These are phyloP conservation scores for Dallia pectoralis DNA, from an alignment of 2,797 vertebrate species.

Conservation along the genomic window DNA sequence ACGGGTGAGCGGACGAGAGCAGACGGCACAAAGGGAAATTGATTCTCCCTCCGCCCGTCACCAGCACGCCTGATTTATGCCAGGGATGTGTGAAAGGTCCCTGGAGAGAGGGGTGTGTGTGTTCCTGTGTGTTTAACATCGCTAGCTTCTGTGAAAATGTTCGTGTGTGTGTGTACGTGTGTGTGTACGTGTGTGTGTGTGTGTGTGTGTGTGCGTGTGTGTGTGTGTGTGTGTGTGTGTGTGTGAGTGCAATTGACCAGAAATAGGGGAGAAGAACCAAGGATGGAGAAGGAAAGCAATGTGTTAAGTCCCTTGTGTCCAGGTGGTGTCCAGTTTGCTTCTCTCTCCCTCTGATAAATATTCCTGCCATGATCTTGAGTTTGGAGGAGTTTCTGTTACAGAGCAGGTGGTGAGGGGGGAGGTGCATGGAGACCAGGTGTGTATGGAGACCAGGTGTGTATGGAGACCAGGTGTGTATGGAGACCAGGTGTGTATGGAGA, in stretches of 20 bases:
- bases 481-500: slow-evolving; percentile 6
- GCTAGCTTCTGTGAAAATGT: background rate
- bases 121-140: slow-evolving; percentile 5
- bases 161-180: slow-evolving; percentile 5
- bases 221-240: slow-evolving; percentile 5
- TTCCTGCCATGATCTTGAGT: slow-evolving; percentile 10
- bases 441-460: slow-evolving; percentile 6
- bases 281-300: slow-evolving; percentile 15
- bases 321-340: slow-evolving; percentile 5
- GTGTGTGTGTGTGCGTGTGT: background rate
- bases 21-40: slow-evolving; percentile 24
- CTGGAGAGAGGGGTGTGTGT: slow-evolving; percentile 7
- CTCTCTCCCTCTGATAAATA: slow-evolving; percentile 10
- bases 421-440: background rate
- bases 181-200: slow-evolving; percentile 9
- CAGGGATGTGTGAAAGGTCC: slow-evolving; percentile 17
- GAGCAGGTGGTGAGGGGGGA: background rate
- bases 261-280: slow-evolving; percentile 13
- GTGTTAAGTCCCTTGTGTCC: slow-evolving; percentile 16
- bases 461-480: slow-evolving; percentile 7
- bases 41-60: slow-evolving; percentile 21
- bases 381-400: background rate
- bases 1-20: background rate
- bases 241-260: slow-evolving; percentile 8
- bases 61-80: slow-evolving; percentile 28